Base-by-base conservation (phyloP, 2,797 vertebrate species). In the Nannoperca australis region DNA sequence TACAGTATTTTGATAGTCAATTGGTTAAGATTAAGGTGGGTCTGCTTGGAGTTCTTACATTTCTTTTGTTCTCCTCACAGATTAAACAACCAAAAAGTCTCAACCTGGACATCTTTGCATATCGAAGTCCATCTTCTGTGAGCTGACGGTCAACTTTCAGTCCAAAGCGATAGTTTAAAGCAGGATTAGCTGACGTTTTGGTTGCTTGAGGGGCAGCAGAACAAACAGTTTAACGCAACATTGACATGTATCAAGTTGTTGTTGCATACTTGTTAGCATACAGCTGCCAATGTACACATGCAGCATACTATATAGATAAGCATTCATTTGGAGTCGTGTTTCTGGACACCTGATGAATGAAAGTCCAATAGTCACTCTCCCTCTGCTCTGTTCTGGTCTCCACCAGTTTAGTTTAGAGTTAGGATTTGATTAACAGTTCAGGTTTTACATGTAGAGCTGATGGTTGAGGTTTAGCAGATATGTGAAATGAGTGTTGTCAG, bases 401-500 rank as follows among this genome's bases (percentile, higher is more conserved):
- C 51, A 44, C 11, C 50, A 68, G 20, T 60, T 69, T 32, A 36
- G 18, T 50, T 56, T 44, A 20, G 9, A 27, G 20, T 66, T 55
- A 20, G 38, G 47, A 59, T 61, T 62, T 66, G 40, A 53, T 18
- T 27, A 67, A 59, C 7, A 14, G 47, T 62, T 61, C 42, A 24
- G 50, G 44, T 71, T 70, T 68, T 20, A 32, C 10, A 64, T 69
- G 30, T 20, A 38, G 27, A 14, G 5, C 50, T 62, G 18, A 34
- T 69, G 18, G 6, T 30, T 55, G n/a, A 32, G 24, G 17, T 69
- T 62, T 34, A 45, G 51, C 3, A 7, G n/a, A 47, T 44, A 40
- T n/a, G 15, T 3, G 8, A 42, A 67, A 54, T 68, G 3, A 44
- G 20, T 22, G 2, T 9, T 44, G 9, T 64, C 36, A 47, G 10